Evolutionary conservation across 2,797 vertebrate species (phyloP).

Genomic region (Bufotes viridis): DNA sequence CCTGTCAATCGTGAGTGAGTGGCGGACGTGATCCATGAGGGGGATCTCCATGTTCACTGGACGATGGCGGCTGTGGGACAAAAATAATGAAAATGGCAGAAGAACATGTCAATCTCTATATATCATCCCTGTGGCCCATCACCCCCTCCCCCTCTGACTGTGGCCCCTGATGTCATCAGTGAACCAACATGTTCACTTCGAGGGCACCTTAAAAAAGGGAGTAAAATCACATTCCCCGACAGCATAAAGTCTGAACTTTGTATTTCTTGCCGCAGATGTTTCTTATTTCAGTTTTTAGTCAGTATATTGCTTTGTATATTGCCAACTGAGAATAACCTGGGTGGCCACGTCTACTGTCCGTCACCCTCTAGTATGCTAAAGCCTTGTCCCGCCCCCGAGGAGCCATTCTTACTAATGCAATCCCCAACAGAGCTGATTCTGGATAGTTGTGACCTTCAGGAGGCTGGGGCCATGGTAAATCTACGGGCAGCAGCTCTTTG

Average conservation of each 20-base stretch:
- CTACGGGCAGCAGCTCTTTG: not conserved
- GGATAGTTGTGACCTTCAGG: not conserved
- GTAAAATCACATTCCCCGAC: not conserved
- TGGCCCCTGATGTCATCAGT: not conserved
- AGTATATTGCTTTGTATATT: not conserved
- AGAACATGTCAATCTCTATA: not conserved
- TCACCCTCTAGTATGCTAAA: not conserved
- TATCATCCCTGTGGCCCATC: not conserved
- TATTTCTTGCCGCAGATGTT: not conserved
- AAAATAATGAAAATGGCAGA: not conserved
- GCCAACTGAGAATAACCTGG: not conserved
- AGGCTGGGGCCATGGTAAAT: not conserved
- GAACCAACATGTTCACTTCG: not conserved
- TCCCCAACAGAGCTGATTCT: not conserved
- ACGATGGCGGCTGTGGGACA: not conserved
- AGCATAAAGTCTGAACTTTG: not conserved
- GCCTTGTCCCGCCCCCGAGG: not conserved
- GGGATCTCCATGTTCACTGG: constrained; percentile 2
- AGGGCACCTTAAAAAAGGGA: not conserved
- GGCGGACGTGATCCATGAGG: not conserved
- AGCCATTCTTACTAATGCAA: not conserved
- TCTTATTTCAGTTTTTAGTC: not conserved
- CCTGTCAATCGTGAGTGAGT: constrained; percentile 12
- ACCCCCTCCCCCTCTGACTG: not conserved
- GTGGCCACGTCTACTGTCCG: not conserved